Evolutionary conservation across 2,113 vertebrate species (phyloP), one percentile per base, ranked within the genome.

Genomic region (Scomber colias): DNA sequence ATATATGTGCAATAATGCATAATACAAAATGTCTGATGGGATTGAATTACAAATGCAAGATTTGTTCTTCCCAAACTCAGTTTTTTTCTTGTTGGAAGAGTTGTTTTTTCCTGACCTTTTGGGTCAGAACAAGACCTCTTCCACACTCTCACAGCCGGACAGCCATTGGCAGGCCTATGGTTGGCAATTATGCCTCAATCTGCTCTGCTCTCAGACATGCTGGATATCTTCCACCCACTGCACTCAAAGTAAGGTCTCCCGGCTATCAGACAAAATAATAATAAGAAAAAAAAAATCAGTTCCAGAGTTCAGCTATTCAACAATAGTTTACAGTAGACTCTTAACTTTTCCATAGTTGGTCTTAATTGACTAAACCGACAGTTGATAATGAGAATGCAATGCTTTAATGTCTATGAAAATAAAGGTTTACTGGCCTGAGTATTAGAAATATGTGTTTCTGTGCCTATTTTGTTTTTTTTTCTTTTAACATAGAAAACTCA

Each of bases 111-210:
- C 21, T 85, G 83, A 87, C 87, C 89, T 87, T 72, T 89, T 45
- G 3, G 66, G 75, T 80, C 78, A 69, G 57, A 84, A 57, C 81
- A 50, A 83, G 83, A 87, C 71, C 75, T 83, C 54, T 30, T 84
- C 61, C 40, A 51, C 9, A 35, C 71, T 88, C 72, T 84, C 81
- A 60, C 81, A 68, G 84, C 57, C 50, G 53, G 67, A 67, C 65
- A 80, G 79, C 69, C 79, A 87, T 70, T 72, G 84, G 75, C 72
- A 74, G 66, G 64, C 68, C 70, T 70, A 60, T 81, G 76, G 83
- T 49, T 82, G 65, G 86, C 81, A 92, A 87, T 92, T 82, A 86
- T 3, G 75, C 88, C 84, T 89, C 79, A 86, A 81, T 90, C 86
- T 65, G 65, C 71, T 79, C 73, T 71, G 54, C 55, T 75, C 82